phyloP scores from a whole-genome alignment of 1,140 invertebrate genomes.

The Drosophila repletoides region DNA sequence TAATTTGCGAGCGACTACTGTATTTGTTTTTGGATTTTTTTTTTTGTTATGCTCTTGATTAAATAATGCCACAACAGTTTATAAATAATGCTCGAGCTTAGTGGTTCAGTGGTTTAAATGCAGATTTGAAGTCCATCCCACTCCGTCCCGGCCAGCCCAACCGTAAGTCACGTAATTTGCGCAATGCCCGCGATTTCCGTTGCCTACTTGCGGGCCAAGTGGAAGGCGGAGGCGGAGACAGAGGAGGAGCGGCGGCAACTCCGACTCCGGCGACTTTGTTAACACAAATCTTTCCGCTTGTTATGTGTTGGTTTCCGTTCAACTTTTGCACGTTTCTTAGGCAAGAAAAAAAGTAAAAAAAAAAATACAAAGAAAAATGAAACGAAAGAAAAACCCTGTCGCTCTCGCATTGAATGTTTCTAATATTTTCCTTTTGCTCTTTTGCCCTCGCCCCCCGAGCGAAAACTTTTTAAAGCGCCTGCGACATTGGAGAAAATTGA shows the following conservation, averaged over 20 bases:
- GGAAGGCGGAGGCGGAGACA: background rate
- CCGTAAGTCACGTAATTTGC: slow-evolving; percentile 72
- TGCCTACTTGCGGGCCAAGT: slow-evolving; percentile 52
- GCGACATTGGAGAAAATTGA: slow-evolving; percentile 57
- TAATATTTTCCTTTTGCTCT: slow-evolving; percentile 60
- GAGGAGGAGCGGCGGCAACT: background rate
- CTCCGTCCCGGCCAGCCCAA: background rate
- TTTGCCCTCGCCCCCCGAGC: slow-evolving; percentile 4
- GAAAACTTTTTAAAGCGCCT: slow-evolving; percentile 51
- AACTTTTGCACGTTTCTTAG: slow-evolving; percentile 49
- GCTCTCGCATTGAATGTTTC: slow-evolving; percentile 47
- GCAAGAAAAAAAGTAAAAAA: background rate
- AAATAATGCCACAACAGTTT: slow-evolving; percentile 65
- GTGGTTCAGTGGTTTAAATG: slow-evolving; percentile 59
- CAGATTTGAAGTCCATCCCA: slow-evolving; percentile 39
- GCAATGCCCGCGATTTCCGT: slow-evolving; percentile 68
- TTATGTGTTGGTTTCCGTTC: slow-evolving; percentile 66
- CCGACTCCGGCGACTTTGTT: slow-evolving; percentile 57
- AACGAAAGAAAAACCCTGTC: background rate
- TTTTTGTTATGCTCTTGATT: slow-evolving; percentile 45
- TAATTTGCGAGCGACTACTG: no score
- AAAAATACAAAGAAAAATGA: background rate
- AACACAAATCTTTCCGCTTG: slow-evolving; percentile 78
- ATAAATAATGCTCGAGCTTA: slow-evolving; percentile 68
- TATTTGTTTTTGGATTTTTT: background rate